phyloP scores from a whole-genome alignment of 2,888 invertebrate genomes.

The Panzeria rudis region DNA sequence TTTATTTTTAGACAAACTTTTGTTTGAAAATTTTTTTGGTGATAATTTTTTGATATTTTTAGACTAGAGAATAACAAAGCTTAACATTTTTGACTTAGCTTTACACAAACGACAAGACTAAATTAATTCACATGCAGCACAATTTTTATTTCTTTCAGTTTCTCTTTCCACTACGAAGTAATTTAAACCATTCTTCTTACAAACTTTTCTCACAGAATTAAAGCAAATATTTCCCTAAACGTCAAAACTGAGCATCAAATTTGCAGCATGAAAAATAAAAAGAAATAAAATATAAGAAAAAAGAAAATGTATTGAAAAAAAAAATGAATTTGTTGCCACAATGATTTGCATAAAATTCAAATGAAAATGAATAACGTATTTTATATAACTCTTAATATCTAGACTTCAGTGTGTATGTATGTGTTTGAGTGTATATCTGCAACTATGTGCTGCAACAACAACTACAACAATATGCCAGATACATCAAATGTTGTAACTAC shows the following conservation, averaged over 20 bases:
- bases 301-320: neutral
- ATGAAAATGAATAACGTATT: conserved; percentile 69
- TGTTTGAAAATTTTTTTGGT: too few species aligned
- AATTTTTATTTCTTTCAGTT: neutral
- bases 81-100: neutral
- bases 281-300: conserved; percentile 3
- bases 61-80: too few species aligned
- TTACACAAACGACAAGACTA: neutral
- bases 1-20: too few species aligned
- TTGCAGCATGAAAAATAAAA: neutral
- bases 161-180: neutral
- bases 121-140: neutral
- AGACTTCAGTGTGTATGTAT: neutral
- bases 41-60: too few species aligned
- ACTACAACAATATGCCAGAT: conserved; percentile 11
- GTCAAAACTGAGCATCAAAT: conserved; percentile 44
- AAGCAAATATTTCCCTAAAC: conserved; percentile 2
- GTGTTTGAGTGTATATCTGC: conserved; percentile 9
- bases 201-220: neutral
- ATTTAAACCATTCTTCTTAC: neutral
- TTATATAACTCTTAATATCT: conserved; percentile 27
- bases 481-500: neutral
- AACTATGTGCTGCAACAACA: neutral
- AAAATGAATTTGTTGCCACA: conserved; percentile 61
- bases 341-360: conserved; percentile 72